Evolutionary conservation across 1,140 invertebrate species (phyloP), one percentile per base, ranked within the genome.

Genomic region (Apis florea): DNA sequence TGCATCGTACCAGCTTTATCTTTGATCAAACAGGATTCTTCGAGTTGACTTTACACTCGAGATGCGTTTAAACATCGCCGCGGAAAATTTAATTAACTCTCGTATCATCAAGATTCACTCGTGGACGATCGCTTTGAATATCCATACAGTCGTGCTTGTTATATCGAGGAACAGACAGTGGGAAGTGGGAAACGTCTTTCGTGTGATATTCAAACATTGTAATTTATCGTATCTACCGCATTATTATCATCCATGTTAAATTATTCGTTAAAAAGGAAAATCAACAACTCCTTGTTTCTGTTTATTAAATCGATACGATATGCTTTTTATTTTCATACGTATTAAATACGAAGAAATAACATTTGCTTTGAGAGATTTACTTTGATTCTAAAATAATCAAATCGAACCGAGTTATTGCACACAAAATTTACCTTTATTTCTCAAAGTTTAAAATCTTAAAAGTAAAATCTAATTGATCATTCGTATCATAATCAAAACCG

Each of bases 11-110:
- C 10, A 26, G 17, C 61, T 73, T 56, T 49, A 49, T 56, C 40
- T 81, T 21, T 26, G 72, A 75, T 53, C 63, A 81, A 81, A 68
- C 63, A 59, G 24, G 13, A 56, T 31, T 49, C 13, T 24, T 61
- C 40, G 51, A 58, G 49, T 54, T 26, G 11, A 4, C 17, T 49
- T 56, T 19, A 26, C 40, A 31, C 53, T 17, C 49, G 49, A 40
- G 63, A 71, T 54, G 31, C 63, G 63, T 49, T 51, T 67, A 67
- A 74, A 80, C 79, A 74, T 74, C 70, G 15, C 8, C 49, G 49
- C 21, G 79, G 73, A 69, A 82, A 61, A 76, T 76, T 82, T 76
- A 82, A 82, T 76, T 76, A 82, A 76, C 64, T 76, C 54, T 15
- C 49, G 47, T 47, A 66, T 61, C 19, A 53, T 68, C 54, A 53